These are phyloP conservation scores for Etheostoma cragini DNA, from an alignment of 2,113 vertebrate species.

Conservation along the genomic window DNA sequence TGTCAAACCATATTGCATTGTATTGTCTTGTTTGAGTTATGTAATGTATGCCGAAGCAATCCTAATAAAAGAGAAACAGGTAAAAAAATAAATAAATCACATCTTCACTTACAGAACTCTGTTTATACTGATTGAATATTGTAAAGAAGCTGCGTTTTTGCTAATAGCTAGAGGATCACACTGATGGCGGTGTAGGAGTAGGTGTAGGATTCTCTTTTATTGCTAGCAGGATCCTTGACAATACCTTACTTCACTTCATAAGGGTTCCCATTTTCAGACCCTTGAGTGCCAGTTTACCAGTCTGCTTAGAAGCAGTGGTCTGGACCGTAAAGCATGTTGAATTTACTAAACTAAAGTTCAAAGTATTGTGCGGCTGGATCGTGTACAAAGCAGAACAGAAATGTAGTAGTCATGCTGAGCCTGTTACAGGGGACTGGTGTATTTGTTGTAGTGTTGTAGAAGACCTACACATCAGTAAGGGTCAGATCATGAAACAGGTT, in stretches of 20 bases:
- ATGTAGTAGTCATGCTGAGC: background rate
- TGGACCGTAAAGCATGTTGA: background rate
- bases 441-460: no score
- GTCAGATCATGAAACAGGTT: no score
- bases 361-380: background rate
- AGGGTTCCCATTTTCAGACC: background rate
- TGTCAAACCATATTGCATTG: background rate
- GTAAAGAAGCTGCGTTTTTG: background rate
- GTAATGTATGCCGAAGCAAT: background rate
- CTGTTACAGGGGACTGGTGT: no score
- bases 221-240: background rate
- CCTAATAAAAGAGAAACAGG: background rate
- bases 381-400: background rate
- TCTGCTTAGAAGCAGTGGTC: background rate
- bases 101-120: background rate
- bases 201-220: background rate
- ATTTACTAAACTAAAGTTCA: background rate
- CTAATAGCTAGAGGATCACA: background rate
- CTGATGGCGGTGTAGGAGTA: background rate
- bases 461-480: no score
- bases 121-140: background rate
- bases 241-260: background rate
- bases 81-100: slow-evolving; percentile 4
- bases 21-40: background rate
- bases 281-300: background rate